Percentiles rank a stretch among this genome's conserved stretches.
These are phyloP conservation scores for Candoia aspera DNA, from an alignment of 2,113 vertebrate species.

Conservation along the genomic window DNA sequence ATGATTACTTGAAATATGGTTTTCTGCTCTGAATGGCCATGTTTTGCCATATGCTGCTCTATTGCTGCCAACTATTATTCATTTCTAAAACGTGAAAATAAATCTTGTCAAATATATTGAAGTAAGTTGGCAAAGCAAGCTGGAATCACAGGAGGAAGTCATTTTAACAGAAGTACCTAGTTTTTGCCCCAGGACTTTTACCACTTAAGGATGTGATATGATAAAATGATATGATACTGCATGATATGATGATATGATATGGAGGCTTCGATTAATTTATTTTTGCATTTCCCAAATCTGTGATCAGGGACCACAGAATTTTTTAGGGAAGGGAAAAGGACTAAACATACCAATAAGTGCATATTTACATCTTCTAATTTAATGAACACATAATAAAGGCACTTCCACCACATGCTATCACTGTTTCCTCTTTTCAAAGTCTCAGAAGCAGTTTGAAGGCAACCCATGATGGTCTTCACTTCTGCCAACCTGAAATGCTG, in stretches of 20 bases:
- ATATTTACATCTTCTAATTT: not conserved
- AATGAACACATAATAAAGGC: not conserved
- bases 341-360: not conserved
- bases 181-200: not conserved
- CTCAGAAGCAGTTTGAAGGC: not conserved
- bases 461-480: not conserved
- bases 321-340: not conserved
- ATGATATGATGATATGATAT: not conserved
- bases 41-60: constrained; percentile 18
- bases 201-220: not conserved
- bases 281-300: not conserved
- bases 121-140: constrained; percentile 4
- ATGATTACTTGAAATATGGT: constrained; percentile 23
- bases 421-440: not conserved
- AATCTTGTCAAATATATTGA: constrained; percentile 16
- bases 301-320: not conserved
- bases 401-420: not conserved
- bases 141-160: not conserved
- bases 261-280: not conserved
- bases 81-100: constrained; percentile 15
- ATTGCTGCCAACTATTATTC: constrained; percentile 22
- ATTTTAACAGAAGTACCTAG: not conserved
- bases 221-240: not conserved
- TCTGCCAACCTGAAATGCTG: not conserved
- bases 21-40: constrained; percentile 8